Evolutionary conservation across 1,140 invertebrate genomes (phyloP).

Genomic region (Sarcophaga bullata): DNA sequence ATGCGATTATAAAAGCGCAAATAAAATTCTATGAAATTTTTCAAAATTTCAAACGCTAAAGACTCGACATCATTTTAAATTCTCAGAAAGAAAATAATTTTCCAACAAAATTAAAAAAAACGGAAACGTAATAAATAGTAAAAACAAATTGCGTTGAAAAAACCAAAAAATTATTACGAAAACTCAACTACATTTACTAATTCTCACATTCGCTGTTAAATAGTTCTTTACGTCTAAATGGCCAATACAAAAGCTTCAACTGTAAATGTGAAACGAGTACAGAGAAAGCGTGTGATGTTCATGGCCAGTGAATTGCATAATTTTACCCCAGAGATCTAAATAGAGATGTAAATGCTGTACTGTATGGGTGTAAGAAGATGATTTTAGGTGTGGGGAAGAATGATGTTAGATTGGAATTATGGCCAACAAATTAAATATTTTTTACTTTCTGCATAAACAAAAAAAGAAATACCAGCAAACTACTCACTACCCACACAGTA

Average conservation of each 20-base stretch:
- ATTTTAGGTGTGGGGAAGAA: not conserved
- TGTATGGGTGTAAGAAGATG: not conserved
- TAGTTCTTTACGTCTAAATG: not conserved
- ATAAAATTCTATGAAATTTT: not conserved
- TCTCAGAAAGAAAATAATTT: not conserved
- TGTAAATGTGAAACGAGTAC: not conserved
- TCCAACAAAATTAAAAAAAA: not conserved
- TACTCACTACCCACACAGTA: not conserved
- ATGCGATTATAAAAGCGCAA: not conserved
- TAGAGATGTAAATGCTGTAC: not conserved
- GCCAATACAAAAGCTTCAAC: constrained; percentile 2
- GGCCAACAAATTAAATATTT: constrained; percentile 15
- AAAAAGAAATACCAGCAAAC: not conserved
- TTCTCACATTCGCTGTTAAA: not conserved
- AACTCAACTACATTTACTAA: not conserved
- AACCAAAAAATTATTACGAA: not conserved
- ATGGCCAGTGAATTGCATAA: constrained; percentile 24
- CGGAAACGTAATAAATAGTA: no score
- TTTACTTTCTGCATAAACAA: not conserved
- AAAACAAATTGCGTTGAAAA: not conserved
- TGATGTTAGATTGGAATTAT: not conserved
- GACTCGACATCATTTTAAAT: not conserved
- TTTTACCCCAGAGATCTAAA: constrained; percentile 11
- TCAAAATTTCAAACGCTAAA: not conserved
- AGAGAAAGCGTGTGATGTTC: not conserved